phyloP scores from a whole-genome alignment of 2,888 invertebrate species.

The Andrena flavipes region DNA sequence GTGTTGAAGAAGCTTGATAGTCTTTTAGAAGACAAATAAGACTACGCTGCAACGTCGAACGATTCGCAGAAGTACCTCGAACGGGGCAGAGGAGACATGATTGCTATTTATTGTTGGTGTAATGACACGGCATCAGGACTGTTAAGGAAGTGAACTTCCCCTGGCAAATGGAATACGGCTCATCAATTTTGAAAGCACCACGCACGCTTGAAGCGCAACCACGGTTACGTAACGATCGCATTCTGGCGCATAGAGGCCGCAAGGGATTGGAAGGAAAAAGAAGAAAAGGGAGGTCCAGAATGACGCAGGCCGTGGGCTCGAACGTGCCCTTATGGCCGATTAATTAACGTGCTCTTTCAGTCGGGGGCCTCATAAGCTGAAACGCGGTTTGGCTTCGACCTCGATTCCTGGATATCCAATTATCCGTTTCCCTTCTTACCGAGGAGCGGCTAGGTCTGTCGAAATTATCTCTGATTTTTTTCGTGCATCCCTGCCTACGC shows the following conservation, averaged over 20 bases:
- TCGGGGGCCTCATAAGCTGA: constrained; percentile 25
- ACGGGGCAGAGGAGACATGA: too few species aligned
- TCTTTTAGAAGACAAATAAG: not conserved
- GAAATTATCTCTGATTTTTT: constrained; percentile 52
- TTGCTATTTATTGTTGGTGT: too few species aligned
- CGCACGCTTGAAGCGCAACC: constrained; percentile 18
- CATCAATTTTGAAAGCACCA: not conserved
- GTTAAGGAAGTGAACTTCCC: not conserved
- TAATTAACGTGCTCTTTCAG: constrained; percentile 59
- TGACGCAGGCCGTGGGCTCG: constrained; percentile 24
- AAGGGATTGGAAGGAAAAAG: constrained; percentile 13
- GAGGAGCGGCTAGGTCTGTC: constrained; percentile 13
- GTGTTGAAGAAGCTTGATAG: not conserved
- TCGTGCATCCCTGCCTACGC: not conserved
- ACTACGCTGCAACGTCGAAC: too few species aligned
- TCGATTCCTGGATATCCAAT: constrained; percentile 66
- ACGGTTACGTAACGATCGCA: constrained; percentile 37
- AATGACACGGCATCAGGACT: too few species aligned
- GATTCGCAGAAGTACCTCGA: too few species aligned
- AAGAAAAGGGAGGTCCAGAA: not conserved
- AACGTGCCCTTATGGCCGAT: constrained; percentile 32
- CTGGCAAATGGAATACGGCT: not conserved
- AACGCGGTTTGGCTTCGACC: constrained; percentile 57
- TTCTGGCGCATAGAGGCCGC: constrained; percentile 22
- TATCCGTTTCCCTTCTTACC: constrained; percentile 60